Percentiles rank a stretch among this genome's conserved stretches.
Evolutionary conservation across 2,113 vertebrate genomes (phyloP).

Genomic region (Aleadryas rufinucha): DNA sequence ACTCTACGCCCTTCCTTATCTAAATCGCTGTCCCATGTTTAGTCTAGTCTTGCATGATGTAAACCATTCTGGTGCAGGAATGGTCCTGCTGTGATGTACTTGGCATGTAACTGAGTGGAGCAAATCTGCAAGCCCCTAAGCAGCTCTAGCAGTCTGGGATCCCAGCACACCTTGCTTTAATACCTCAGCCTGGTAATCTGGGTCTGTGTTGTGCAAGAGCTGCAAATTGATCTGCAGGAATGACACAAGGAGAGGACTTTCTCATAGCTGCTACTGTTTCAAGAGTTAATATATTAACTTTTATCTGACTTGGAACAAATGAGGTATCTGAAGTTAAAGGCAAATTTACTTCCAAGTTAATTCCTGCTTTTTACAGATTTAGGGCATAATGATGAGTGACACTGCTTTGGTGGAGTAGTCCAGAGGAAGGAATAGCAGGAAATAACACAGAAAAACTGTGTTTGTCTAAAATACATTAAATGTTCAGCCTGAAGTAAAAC

Average conservation of each 20-base stretch:
- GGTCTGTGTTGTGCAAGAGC: not conserved
- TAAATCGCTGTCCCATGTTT: slow-evolving; percentile 17
- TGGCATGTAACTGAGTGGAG: not conserved
- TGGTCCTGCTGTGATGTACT: not conserved
- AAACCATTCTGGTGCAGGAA: not conserved
- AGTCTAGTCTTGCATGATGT: slow-evolving; percentile 11
- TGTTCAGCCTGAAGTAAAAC: not conserved
- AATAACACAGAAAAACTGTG: not conserved
- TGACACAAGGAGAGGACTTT: not conserved
- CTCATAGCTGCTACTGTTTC: not conserved
- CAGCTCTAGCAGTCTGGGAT: not conserved
- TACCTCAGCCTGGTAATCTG: not conserved
- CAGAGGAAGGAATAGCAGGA: not conserved
- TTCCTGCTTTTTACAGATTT: not conserved
- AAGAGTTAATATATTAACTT: not conserved
- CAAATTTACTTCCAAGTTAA: not conserved
- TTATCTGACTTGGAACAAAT: not conserved
- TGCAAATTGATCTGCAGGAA: not conserved
- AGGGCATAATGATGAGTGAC: not conserved
- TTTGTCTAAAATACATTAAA: not conserved
- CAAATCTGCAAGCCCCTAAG: not conserved
- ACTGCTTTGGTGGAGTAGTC: not conserved
- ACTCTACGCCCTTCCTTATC: slow-evolving; percentile 25
- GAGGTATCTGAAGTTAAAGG: not conserved
- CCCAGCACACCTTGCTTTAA: not conserved